Evolutionary conservation across 2,113 vertebrate species (phyloP), one percentile per base, ranked within the genome.

Genomic region (Labrus mixtus): DNA sequence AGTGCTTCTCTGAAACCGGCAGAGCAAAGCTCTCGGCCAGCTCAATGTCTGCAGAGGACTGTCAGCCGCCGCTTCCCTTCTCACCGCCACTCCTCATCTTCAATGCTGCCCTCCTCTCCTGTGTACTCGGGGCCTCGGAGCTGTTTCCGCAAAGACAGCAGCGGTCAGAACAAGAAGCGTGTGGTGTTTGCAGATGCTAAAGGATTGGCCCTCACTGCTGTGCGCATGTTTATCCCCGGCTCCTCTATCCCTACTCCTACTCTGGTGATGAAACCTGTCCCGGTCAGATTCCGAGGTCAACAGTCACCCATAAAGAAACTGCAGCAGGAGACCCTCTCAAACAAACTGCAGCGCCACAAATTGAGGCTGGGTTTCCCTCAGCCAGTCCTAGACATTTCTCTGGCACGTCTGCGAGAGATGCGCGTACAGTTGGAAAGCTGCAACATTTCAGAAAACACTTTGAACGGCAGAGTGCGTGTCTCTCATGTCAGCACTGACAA

Each of bases 171-270:
- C 75, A 96, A 95, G 84, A 94, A 84, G 66, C 89, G 73, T 0
- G 95, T 95, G 0, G 91, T 95, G 11, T 96, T 97, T 19, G 95
- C 97, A 0, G 96, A 97, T 6, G 73, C 87, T 2, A 93, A 86
- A 61, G 95, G 96, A 9, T 61, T 95, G n/a, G 78, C 94, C 0
- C 90, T 97, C 46, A 93, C 94, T 0, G 90, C 90, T 0, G 93
- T 95, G 10, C 91, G 85, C 29, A 78, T 92, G 15, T 95, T 95
- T 57, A 88, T 90, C 0, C 73, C 91, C 2, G 88, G 93, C 0
- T 76, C 86, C 2, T 81, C 91, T 4, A 76, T 88, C 3, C 63
- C 63, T 0, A 5, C 59, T 0, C 11, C 67, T 2, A 33, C 64
- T 16, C 48, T 65, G n/a, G 0, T 10, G 33, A 76, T 19, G 8